Conservation (phyloP, 2,113 vertebrate genomes). For the Drymodes brunneopygia region DNA sequence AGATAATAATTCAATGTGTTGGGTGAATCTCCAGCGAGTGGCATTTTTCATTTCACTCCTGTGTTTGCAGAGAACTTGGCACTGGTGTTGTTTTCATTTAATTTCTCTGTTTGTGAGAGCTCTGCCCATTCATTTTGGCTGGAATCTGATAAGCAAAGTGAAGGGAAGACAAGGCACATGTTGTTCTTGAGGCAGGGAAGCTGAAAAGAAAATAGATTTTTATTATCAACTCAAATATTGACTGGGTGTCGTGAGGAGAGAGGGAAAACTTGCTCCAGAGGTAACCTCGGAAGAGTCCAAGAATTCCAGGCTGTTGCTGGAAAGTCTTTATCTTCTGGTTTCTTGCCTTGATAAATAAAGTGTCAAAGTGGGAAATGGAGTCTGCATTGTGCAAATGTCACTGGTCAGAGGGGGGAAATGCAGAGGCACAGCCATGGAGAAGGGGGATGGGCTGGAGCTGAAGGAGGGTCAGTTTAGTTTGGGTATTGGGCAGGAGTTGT, state of each 20-base stretch:
- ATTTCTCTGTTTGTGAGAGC: constrained; percentile 64
- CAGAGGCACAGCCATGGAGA: too few relatives aligned
- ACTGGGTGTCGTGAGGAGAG: neutral
- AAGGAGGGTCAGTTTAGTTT: neutral
- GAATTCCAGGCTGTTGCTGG: neutral
- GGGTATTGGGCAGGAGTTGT: neutral
- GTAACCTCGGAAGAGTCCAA: neutral
- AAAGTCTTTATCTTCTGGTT: neutral
- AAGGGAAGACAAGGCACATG: constrained; percentile 9
- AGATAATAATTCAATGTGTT: constrained; percentile 57
- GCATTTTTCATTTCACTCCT: constrained; percentile 60
- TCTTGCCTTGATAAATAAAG: neutral
- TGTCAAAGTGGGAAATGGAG: neutral
- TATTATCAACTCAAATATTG: constrained; percentile 63
- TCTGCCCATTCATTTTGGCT: constrained; percentile 61
- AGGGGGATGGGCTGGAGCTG: neutral
- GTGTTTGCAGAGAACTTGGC: constrained; percentile 64
- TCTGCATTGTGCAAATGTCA: neutral
- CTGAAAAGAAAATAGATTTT: constrained; percentile 31
- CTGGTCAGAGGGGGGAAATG: neutral
- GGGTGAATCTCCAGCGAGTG: constrained; percentile 29
- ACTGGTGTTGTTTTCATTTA: constrained; percentile 59
- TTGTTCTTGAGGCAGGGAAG: constrained; percentile 38
- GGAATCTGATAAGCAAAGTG: constrained; percentile 52
- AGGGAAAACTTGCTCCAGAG: neutral